phyloP scores from a whole-genome alignment of 1,140 invertebrate genomes.

The Cyclina sinensis region DNA sequence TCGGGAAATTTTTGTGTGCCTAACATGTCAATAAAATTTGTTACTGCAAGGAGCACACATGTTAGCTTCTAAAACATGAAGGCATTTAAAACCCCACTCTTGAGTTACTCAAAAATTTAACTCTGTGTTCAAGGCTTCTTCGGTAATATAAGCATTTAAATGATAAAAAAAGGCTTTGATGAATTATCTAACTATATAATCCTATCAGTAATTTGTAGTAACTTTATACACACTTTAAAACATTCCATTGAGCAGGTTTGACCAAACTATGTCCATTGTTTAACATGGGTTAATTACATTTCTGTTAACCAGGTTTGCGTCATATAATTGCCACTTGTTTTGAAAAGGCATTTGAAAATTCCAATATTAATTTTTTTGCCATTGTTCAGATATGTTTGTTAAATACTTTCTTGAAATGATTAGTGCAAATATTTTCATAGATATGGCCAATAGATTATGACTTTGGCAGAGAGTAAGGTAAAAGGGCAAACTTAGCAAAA shows the following conservation, averaged over 20 bases:
- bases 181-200: slow-evolving; percentile 40
- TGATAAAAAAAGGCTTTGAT: slow-evolving; percentile 33
- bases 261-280: slow-evolving; percentile 2
- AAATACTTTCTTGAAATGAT: background rate
- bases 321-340: background rate
- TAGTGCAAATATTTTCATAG: slow-evolving; percentile 23
- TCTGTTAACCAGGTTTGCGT: background rate
- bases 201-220: slow-evolving; percentile 26
- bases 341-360: slow-evolving; percentile 31
- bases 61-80: background rate
- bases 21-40: too few relatives aligned
- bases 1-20: too few relatives aligned
- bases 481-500: too few relatives aligned
- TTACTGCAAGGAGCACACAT: too few relatives aligned
- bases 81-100: background rate
- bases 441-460: background rate
- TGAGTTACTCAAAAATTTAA: too few relatives aligned
- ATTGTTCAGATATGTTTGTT: background rate
- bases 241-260: background rate
- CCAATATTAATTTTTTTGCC: slow-evolving; percentile 8
- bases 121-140: too few relatives aligned
- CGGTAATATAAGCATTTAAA: slow-evolving; percentile 27
- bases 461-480: background rate
- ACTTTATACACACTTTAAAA: slow-evolving; percentile 3
- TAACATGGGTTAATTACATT: background rate